phyloP scores from a whole-genome alignment of 2,888 invertebrate genomes.

The Anarsia innoxiella region DNA sequence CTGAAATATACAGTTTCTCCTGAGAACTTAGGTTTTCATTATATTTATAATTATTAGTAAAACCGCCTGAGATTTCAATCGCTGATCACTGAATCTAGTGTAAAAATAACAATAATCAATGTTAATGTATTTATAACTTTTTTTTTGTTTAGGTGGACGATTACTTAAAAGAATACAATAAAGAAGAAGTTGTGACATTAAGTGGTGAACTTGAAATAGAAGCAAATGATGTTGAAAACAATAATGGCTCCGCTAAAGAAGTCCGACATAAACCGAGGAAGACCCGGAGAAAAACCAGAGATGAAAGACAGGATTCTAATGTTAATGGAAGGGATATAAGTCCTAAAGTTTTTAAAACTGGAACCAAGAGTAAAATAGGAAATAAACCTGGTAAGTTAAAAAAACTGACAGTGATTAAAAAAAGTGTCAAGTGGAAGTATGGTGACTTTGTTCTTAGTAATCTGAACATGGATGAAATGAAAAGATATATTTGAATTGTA shows the following conservation, averaged over 20 bases:
- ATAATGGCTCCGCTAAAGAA: conserved; percentile 55
- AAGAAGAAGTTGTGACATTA: conserved; percentile 65
- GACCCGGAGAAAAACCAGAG: conserved; percentile 57
- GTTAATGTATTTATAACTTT: too few species aligned
- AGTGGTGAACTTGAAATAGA: conserved; percentile 71
- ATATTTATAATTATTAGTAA: too few species aligned
- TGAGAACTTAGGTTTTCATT: too few species aligned
- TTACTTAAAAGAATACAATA: conserved; percentile 68
- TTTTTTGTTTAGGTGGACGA: conserved; percentile 72
- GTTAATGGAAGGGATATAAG: conserved; percentile 59
- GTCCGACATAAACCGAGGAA: conserved; percentile 59
- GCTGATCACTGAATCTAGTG: too few species aligned
- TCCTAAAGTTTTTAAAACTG: conserved; percentile 64
- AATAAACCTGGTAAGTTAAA: conserved; percentile 50
- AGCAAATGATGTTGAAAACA: conserved; percentile 62
- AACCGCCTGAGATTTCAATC: too few species aligned
- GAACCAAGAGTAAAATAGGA: conserved; percentile 42
- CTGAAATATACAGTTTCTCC: too few species aligned
- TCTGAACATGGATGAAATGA: too few species aligned
- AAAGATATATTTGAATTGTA: too few species aligned
- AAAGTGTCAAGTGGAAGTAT: too few species aligned
- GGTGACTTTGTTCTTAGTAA: too few species aligned
- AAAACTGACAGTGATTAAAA: too few species aligned
- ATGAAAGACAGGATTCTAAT: conserved; percentile 53
- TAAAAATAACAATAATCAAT: too few species aligned